Conservation (phyloP, 23 tunicate species). For the Trididemnum clinides region DNA sequence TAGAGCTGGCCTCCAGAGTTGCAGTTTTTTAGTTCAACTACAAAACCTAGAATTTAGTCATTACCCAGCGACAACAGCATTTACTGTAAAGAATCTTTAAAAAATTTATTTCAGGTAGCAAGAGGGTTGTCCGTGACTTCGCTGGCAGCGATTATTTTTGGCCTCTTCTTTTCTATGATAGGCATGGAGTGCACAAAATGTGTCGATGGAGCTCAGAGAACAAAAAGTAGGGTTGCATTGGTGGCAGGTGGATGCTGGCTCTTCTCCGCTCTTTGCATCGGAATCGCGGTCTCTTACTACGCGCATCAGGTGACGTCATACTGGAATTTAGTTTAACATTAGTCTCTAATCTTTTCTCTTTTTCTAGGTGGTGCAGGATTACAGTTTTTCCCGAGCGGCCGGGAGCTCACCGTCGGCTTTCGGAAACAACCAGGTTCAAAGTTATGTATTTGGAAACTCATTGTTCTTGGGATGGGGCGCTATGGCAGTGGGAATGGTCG, state of each 20-base stretch:
- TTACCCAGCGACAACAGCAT: too few relatives aligned
- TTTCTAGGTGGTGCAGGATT: constrained; percentile 24
- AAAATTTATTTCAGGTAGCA: constrained; percentile 87
- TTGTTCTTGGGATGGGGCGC: constrained; percentile 98
- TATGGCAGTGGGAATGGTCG: constrained; percentile 68
- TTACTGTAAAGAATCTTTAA: too few relatives aligned
- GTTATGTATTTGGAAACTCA: constrained; percentile 82
- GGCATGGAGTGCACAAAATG: constrained; percentile 94
- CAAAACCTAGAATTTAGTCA: too few relatives aligned
- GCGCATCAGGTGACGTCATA: constrained; percentile 75
- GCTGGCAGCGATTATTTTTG: constrained; percentile 58
- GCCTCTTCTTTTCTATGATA: constrained; percentile 60
- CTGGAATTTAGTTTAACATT: too few relatives aligned
- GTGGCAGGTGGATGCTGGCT: constrained; percentile 69
- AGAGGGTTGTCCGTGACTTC: constrained; percentile 70
- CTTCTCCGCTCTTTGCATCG: constrained; percentile 67
- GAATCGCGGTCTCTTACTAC: constrained; percentile 88
- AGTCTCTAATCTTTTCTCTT: too few relatives aligned
- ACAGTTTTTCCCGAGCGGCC: background rate
- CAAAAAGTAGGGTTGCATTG: constrained; percentile 57
- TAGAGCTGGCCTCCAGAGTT: too few relatives aligned
- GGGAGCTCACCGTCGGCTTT: background rate
- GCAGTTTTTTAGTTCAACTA: too few relatives aligned
- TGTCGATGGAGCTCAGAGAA: constrained; percentile 41
- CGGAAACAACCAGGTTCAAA: constrained; percentile 28